Conservation (phyloP, 2,797 vertebrate species). For the Spea hammondii region DNA sequence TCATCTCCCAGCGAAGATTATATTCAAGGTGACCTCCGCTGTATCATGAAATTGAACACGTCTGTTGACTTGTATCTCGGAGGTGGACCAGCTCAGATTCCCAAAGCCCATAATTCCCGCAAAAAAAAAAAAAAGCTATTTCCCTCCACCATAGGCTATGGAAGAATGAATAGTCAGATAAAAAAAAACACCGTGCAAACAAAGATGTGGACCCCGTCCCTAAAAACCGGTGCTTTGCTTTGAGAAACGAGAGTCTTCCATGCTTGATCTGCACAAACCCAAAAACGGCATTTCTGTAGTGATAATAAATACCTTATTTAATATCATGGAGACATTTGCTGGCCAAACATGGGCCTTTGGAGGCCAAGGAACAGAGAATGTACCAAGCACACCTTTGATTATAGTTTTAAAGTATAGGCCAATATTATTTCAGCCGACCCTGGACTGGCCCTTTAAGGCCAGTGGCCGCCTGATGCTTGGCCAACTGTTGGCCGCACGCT, state of each 20-base stretch:
- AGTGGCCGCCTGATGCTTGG: too few relatives aligned
- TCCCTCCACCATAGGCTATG: slow-evolving; percentile 1
- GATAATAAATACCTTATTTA: too few relatives aligned
- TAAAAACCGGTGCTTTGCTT: neutral
- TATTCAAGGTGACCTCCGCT: slow-evolving; percentile 2
- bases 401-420: too few relatives aligned
- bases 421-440: too few relatives aligned
- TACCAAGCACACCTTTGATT: too few relatives aligned
- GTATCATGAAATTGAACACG: slow-evolving; percentile 6
- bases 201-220: neutral
- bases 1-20: slow-evolving; percentile 1
- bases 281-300: too few relatives aligned
- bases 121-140: neutral
- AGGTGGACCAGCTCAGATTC: neutral
- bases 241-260: neutral
- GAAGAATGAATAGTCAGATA: neutral
- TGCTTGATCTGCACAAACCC: too few relatives aligned
- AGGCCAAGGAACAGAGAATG: too few relatives aligned
- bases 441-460: too few relatives aligned
- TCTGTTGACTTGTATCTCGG: neutral
- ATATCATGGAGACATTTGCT: too few relatives aligned
- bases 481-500: too few relatives aligned
- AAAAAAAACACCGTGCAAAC: neutral
- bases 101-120: neutral
- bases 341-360: too few relatives aligned